Evolutionary conservation across 2,113 vertebrate species (phyloP).

Genomic region (Forbesichthys papilliferus): DNA sequence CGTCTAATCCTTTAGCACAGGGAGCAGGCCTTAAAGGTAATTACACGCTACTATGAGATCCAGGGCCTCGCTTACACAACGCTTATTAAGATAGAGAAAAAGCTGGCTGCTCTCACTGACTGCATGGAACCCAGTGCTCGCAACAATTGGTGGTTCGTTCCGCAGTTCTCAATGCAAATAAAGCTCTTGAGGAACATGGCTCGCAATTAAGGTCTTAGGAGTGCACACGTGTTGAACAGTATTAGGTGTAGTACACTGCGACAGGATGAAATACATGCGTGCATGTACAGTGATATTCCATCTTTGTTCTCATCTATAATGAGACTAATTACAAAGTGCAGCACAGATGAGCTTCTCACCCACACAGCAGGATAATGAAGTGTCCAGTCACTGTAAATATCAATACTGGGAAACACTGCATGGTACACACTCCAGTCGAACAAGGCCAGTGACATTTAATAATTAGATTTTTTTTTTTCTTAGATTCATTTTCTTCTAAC

Average conservation of each 20-base stretch:
- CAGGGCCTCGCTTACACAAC: constrained; percentile 53
- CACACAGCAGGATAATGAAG: constrained; percentile 11
- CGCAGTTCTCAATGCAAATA: constrained; percentile 28
- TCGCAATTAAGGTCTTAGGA: constrained; percentile 2
- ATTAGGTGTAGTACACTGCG: no score
- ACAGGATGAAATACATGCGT: neutral
- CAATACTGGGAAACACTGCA: neutral
- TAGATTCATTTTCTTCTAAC: constrained; percentile 5
- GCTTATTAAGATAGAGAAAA: constrained; percentile 55
- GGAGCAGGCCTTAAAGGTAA: constrained; percentile 73
- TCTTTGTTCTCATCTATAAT: constrained; percentile 4
- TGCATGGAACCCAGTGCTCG: constrained; percentile 38
- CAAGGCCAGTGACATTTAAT: neutral
- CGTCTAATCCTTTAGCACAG: constrained; percentile 68
- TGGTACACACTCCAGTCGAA: neutral
- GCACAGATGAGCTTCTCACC: neutral
- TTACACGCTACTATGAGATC: constrained; percentile 73
- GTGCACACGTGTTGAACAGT: no score
- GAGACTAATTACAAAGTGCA: constrained; percentile 2
- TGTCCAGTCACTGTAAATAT: neutral
- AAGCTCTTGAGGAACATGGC: constrained; percentile 4
- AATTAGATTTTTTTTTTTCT: neutral
- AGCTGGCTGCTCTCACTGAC: constrained; percentile 48
- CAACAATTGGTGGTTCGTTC: constrained; percentile 19
- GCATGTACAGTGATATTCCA: neutral